phyloP scores from a whole-genome alignment of 2,113 vertebrate species.

The Pangasianodon gigas region DNA sequence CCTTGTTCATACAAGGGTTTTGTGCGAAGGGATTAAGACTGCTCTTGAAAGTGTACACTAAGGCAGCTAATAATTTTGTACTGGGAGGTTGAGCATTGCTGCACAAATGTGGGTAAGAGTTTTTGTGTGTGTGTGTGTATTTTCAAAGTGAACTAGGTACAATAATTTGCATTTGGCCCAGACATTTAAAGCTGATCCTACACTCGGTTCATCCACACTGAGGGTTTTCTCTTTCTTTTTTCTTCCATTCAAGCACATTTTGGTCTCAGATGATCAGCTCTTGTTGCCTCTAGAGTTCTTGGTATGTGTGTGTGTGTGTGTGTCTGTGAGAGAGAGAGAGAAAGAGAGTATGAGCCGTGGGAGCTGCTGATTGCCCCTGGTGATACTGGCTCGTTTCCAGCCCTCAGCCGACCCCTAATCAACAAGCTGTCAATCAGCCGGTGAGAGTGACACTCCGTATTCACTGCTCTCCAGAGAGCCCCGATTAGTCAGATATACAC shows the following conservation, averaged over 20 bases:
- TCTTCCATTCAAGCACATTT: conserved; percentile 7
- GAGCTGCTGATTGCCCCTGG: conserved; percentile 67
- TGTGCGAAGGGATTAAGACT: not conserved
- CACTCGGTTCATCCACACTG: not conserved
- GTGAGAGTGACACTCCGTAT: conserved; percentile 79
- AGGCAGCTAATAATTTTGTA: not conserved
- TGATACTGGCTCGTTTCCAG: conserved; percentile 87
- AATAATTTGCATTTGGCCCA: not conserved
- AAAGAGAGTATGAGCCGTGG: conserved; percentile 50
- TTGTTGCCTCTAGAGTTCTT: conserved; percentile 11
- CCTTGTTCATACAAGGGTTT: not conserved
- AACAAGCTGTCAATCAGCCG: conserved; percentile 86
- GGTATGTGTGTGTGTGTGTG: not conserved
- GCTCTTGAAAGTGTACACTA: not conserved
- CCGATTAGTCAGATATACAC: conserved; percentile 71
- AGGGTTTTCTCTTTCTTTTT: not conserved
- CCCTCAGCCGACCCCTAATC: conserved; percentile 81
- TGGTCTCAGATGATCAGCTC: conserved; percentile 7
- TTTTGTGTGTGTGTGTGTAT: not conserved
- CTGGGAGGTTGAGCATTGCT: not conserved
- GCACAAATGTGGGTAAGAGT: not conserved
- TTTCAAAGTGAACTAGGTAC: not conserved
- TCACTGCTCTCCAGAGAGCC: conserved; percentile 78
- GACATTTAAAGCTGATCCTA: not conserved
- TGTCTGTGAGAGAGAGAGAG: not conserved